Evolutionary conservation across 1,140 invertebrate species (phyloP).

Genomic region (Aphelinus certus): DNA sequence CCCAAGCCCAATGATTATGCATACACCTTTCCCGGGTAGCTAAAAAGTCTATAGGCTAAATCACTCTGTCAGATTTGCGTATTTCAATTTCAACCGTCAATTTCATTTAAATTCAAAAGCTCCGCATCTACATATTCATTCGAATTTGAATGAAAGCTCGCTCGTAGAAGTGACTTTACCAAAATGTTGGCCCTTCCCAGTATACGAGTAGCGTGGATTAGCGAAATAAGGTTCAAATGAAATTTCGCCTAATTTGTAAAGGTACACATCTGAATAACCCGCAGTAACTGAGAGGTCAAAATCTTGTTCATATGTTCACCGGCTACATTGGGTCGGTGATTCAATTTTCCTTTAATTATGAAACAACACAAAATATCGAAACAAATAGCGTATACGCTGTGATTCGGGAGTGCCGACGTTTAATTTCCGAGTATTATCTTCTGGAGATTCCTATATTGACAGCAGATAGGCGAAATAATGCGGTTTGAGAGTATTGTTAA

Average conservation of each 20-base stretch:
- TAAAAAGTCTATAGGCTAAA: too few relatives aligned
- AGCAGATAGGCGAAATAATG: neutral
- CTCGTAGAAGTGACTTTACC: neutral
- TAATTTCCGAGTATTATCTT: too few relatives aligned
- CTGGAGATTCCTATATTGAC: too few relatives aligned
- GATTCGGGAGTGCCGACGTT: too few relatives aligned
- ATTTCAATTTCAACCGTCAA: neutral
- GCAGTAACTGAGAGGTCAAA: too few relatives aligned
- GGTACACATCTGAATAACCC: neutral
- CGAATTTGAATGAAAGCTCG: slow-evolving; percentile 1
- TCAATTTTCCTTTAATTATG: too few relatives aligned
- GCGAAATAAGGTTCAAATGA: neutral
- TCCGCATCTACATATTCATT: slow-evolving; percentile 1
- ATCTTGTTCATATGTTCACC: too few relatives aligned
- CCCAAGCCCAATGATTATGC: too few relatives aligned
- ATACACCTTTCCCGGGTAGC: too few relatives aligned
- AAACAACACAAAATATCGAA: too few relatives aligned
- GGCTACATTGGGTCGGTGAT: too few relatives aligned
- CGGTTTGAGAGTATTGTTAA: neutral
- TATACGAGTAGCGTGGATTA: neutral
- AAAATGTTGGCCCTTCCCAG: neutral
- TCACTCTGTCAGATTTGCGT: neutral
- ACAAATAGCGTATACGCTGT: too few relatives aligned
- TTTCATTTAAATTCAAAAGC: slow-evolving; percentile 15
- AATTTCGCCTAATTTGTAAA: neutral